A percentile compares a stretch with the other conserved stretches of the same genome.
Evolutionary conservation across 2,113 vertebrate genomes (phyloP).

Genomic region (Oryzias melastigma): DNA sequence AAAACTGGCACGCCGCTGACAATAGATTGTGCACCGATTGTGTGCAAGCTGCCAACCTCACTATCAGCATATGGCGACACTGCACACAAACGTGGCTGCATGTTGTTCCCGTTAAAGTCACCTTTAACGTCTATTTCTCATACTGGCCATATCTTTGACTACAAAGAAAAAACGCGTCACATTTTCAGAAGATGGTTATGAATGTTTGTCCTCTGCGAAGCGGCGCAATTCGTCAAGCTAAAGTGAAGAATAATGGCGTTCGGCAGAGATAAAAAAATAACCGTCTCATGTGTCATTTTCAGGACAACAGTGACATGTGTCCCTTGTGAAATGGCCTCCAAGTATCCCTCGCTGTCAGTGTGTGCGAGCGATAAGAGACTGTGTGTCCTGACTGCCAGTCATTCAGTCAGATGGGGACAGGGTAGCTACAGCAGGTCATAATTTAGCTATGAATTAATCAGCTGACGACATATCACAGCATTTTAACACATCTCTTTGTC

Average conservation of each 20-base stretch:
- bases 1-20: slow-evolving; percentile 17
- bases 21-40: slow-evolving; percentile 3
- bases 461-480: slow-evolving; percentile 42
- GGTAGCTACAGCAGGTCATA: slow-evolving; percentile 49
- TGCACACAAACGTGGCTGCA: background rate
- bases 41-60: background rate
- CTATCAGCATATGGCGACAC: background rate
- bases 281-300: slow-evolving; percentile 31
- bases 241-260: slow-evolving; percentile 15
- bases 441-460: slow-evolving; percentile 55
- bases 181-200: background rate
- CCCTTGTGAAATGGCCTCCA: slow-evolving; percentile 32
- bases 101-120: background rate
- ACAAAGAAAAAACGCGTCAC: background rate
- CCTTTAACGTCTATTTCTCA: background rate
- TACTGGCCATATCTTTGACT: background rate
- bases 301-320: slow-evolving; percentile 33
- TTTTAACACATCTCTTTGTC: slow-evolving; percentile 26
- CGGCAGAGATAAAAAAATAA: slow-evolving; percentile 36
- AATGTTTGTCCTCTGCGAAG: background rate
- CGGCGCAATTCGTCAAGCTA: slow-evolving; percentile 8
- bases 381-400: slow-evolving; percentile 46
- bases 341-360: slow-evolving; percentile 44
- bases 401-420: slow-evolving; percentile 26
- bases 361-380: slow-evolving; percentile 46